Evolutionary conservation across 2,797 vertebrate species (phyloP).

Genomic region (Potorous gilbertii): DNA sequence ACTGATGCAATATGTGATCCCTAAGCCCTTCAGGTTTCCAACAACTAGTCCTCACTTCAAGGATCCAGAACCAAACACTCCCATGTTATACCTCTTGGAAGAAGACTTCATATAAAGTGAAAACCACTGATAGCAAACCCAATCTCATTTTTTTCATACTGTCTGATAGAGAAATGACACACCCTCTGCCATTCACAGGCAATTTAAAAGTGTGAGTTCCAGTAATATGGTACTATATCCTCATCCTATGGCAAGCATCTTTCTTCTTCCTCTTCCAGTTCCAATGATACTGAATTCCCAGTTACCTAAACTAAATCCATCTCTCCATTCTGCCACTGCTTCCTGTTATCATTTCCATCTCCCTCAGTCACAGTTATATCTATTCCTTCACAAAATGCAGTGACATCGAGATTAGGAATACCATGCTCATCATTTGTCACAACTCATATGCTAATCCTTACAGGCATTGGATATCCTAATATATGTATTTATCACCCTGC

Average conservation of each 20-base stretch:
- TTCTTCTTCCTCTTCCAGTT: neutral
- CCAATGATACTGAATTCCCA: neutral
- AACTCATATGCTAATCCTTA: neutral
- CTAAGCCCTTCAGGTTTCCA: neutral
- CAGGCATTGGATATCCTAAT: neutral
- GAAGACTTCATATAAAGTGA: neutral
- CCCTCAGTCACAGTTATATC: neutral
- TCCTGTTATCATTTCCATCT: neutral
- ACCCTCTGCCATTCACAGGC: neutral
- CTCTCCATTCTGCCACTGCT: neutral
- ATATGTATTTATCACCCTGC: neutral
- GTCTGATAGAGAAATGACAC: neutral
- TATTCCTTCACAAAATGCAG: neutral
- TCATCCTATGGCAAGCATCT: neutral
- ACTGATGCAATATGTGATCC: slow-evolving; percentile 85
- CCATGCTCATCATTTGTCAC: neutral
- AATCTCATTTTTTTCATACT: neutral
- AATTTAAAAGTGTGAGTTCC: neutral
- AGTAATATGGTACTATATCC: neutral
- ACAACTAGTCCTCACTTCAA: neutral
- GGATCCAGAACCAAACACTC: neutral
- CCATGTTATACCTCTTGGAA: neutral
- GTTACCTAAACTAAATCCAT: neutral
- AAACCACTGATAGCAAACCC: neutral
- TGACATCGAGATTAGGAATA: neutral